Base-by-base conservation (phyloP, 2,888 invertebrate species). In the Spilarctia lutea region DNA sequence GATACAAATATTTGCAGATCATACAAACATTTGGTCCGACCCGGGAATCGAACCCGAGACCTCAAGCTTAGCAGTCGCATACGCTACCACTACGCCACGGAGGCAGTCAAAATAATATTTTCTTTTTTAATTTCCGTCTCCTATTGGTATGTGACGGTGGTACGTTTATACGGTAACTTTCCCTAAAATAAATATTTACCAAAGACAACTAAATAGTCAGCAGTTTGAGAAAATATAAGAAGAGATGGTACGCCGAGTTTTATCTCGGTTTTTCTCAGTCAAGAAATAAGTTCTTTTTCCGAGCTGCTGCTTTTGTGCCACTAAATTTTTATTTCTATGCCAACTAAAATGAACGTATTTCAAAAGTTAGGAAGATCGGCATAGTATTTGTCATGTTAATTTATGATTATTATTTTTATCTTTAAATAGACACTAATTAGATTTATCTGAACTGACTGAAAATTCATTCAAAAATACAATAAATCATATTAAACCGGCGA, bases 231-330 rank as follows among this genome's bases (percentile, higher is more conserved):
- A 75, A 73, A 77, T 76, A 83, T 65, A 85, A 85, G 85, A 80
- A 77, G 77, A 75, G 71, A 63, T 69, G 75, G 69, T 75, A 67
- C 75, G 76, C 70, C 72, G 71, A 80, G 74, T 85, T 80, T 68
- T 72, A 79, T 77, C 79, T 77, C 79, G 74, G 75, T 72, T 85
- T 80, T 78, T 81, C 80, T 76, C 68, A 56, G 69, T 45, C 71
- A 83, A 79, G 79, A 82, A 85, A 81, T 73, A 80, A 78, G 69
- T 71, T 74, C 72, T 80, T 85, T 83, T 83, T 80, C 77, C 84
- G 74, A 81, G 76, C 77, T 77, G 81, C 81, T 79, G 77, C 73
- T 78, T 72, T 65, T 67, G 60, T 72, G 72, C 77, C 76, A 76
- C 79, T 81, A 72, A 78, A 73, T 70, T 83, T 83, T 83, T 79